Evolutionary conservation across 2,113 vertebrate species (phyloP), one percentile per base, ranked within the genome.

Genomic region (Percina caprodes): DNA sequence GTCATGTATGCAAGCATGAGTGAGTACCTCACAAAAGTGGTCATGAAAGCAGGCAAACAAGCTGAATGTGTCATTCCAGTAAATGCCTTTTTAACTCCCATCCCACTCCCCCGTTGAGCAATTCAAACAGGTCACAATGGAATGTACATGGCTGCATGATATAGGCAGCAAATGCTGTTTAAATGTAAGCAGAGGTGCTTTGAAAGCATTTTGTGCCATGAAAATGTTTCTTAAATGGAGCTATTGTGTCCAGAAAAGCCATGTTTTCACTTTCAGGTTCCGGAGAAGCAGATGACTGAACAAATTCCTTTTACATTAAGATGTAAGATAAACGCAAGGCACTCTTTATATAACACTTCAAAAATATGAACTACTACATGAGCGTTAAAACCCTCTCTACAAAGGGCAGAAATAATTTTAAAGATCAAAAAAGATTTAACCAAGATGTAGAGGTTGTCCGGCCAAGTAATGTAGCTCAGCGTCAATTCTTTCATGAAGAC

Each of bases 111-210:
- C 82, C 21, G 60, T 76, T 51, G 88, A 39, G 88, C 67, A 78
- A 80, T 91, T 86, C 80, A 87, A 63, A 70, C 14, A 3, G 42
- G 67, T 58, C 77, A 80, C 86, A 82, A 84, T 82, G 66, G 63
- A 79, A 79, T 68, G 77, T 54, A 65, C 39, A 72, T 72, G 69
- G 16, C 39, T 42, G 63, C 8, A 10, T 67, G 48, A 69, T 85
- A 73, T 69, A 61, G 69, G 52, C 49, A 33, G 56, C 56, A 75
- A 87, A 82, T 55, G 77, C 45, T 39, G 16, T 67, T 61, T 83
- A 46, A 80, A 67, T 82, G 48, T 69, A 72, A 80, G 69, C 18
- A 68, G 80, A 78, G 85, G 66, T 87, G 85, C 75, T 69, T 77
- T 85, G 24, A 82, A 79, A 81, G 48, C 56, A 46, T 80, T 84